Percentiles rank a stretch among this genome's conserved stretches.
phyloP scores from a whole-genome alignment of 2,797 vertebrate genomes.

The Zenarchopterus dispar region DNA sequence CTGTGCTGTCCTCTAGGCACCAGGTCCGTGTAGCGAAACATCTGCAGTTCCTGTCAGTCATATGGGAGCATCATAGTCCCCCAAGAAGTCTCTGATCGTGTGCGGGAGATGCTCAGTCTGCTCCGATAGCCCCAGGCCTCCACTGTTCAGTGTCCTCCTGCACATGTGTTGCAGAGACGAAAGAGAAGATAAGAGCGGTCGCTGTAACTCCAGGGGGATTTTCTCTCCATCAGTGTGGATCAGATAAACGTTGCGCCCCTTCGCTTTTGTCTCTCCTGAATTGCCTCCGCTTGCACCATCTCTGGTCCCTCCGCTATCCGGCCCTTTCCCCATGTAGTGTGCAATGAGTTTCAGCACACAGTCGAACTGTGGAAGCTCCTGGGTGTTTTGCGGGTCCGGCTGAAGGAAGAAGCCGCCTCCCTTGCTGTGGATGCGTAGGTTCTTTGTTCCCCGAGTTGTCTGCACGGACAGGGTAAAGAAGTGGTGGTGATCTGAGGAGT shows the following conservation, averaged over 20 bases:
- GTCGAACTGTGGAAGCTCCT: slow-evolving; percentile 90
- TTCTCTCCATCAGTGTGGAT: slow-evolving; percentile 93
- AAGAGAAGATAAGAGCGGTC: slow-evolving; percentile 89
- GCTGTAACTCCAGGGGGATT: slow-evolving; percentile 90
- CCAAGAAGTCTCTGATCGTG: slow-evolving; percentile 92
- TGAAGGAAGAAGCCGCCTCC: slow-evolving; percentile 92
- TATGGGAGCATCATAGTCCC: slow-evolving; percentile 95
- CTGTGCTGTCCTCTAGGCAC: slow-evolving; percentile 25
- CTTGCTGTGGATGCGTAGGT: slow-evolving; percentile 96
- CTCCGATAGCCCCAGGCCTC: slow-evolving; percentile 85
- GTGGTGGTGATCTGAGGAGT: slow-evolving; percentile 95
- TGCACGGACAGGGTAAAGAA: slow-evolving; percentile 98
- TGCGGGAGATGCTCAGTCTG: slow-evolving; percentile 84
- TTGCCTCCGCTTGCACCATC: slow-evolving; percentile 53
- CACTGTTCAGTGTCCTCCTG: slow-evolving; percentile 91
- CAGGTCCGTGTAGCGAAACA: slow-evolving; percentile 38
- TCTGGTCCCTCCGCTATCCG: slow-evolving; percentile 36
- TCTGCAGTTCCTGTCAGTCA: slow-evolving; percentile 73
- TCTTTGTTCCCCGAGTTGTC: slow-evolving; percentile 93
- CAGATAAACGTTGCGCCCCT: slow-evolving; percentile 86
- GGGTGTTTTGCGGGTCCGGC: slow-evolving; percentile 90
- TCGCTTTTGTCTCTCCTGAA: slow-evolving; percentile 50
- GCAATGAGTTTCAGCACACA: slow-evolving; percentile 96
- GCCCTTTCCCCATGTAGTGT: slow-evolving; percentile 90
- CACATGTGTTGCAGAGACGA: slow-evolving; percentile 95